phyloP scores from a whole-genome alignment of 1,140 invertebrate genomes.

The Steinernema feltiae region DNA sequence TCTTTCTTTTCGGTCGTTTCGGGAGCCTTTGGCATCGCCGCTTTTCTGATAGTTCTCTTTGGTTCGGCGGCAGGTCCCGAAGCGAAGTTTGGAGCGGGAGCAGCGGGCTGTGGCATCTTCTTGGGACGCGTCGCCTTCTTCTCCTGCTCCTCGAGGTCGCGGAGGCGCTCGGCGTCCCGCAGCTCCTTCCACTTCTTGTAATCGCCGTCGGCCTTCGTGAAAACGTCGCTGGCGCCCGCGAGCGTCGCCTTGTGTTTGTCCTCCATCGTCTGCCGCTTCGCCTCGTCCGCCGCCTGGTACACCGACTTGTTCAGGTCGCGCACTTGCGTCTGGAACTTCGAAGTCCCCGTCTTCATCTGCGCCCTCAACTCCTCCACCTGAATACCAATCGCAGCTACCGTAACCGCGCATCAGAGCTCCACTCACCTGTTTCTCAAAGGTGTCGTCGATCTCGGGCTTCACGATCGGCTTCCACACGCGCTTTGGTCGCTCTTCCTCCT shows the following conservation, averaged over 20 bases:
- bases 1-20: background rate
- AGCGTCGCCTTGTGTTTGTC: constrained; percentile 28
- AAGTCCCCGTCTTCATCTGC: constrained; percentile 34
- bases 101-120: background rate
- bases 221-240: constrained; percentile 26
- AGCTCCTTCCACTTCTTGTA: constrained; percentile 29
- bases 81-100: background rate
- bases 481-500: constrained; percentile 34
- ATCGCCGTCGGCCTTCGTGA: constrained; percentile 31
- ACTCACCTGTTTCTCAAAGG: constrained; percentile 52
- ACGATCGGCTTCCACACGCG: constrained; percentile 44
- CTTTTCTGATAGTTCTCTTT: constrained; percentile 32
- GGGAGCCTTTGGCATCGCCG: constrained; percentile 9
- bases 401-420: background rate
- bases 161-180: constrained; percentile 22
- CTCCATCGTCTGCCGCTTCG: constrained; percentile 24
- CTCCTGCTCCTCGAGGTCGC: constrained; percentile 23
- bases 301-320: constrained; percentile 32
- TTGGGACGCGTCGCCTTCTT: constrained; percentile 23
- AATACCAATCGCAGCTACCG: background rate
- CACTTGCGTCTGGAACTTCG: constrained; percentile 27
- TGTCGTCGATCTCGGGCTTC: constrained; percentile 50
- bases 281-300: constrained; percentile 23
- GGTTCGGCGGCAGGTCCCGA: constrained; percentile 22
- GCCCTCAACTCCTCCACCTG: constrained; percentile 33